Base-by-base conservation (phyloP, 2,888 invertebrate genomes). In the Arge pagana region DNA sequence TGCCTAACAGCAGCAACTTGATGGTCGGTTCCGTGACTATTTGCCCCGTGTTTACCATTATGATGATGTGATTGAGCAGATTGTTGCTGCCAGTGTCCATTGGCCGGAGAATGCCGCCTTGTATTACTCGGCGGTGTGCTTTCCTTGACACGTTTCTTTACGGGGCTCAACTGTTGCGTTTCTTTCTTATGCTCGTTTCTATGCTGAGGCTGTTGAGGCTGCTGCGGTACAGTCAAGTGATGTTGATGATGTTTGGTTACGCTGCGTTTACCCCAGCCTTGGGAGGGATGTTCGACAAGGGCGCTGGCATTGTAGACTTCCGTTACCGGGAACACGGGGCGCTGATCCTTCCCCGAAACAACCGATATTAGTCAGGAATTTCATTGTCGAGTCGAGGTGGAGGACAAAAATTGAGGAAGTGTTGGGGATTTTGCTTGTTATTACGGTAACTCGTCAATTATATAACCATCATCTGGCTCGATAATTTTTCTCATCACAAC, bases 91-190 rank as follows among this genome's bases (percentile, higher is more conserved):
- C 81, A 80, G 42, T 77, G 75, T 23, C 70, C 72, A 23, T 68
- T 68, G 62, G 76, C 60, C 55, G 78, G 71, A 66, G 78, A 70
- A 52, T 71, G 74, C 23, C 74, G 64, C 39, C 75, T 69, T 58
- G 69, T 68, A 35, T 77, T 78, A 60, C 76, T 78, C 2, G 92
- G 95, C 18, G 96, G 96, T 18, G 95, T 93, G 68, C 93, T 94
- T 73, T 96, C 96, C 77, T 96, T 96, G 35, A 96, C 96, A 13
- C 96, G 85, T 76, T 97, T 97, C 81, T 97, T 97, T 19, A 96
- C 96, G 2, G 97, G 97, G 66, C 95, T 96, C 66, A 96, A 79
- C 74, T 96, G 96, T 51, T 91, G 90, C 51, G 89, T 88, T 71
- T 89, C 89, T 75, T 93, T 92, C 76, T 92, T 93, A 70, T 71